Conservation (phyloP, 2,113 vertebrate species). For the Pluvialis apricaria region DNA sequence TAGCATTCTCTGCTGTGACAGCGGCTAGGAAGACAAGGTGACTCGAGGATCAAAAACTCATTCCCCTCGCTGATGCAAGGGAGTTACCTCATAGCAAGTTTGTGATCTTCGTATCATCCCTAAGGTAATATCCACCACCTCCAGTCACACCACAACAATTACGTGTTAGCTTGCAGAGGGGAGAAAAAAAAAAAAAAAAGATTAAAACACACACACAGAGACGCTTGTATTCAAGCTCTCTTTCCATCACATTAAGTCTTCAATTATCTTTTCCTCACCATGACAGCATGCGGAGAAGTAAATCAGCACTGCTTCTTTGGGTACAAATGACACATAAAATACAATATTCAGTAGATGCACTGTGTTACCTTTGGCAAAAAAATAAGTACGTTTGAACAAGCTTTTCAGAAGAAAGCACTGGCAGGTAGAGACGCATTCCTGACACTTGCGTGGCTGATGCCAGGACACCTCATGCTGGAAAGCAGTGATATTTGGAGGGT, state of each 20-base stretch:
- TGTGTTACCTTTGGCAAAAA: neutral
- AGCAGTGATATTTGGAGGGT: neutral
- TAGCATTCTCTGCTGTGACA: neutral
- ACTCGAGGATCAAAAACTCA: neutral
- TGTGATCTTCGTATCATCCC: neutral
- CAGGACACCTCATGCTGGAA: neutral
- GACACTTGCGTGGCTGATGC: accelerated
- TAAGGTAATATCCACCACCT: neutral
- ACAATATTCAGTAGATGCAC: neutral
- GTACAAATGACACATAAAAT: neutral
- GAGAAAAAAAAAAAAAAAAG: too few species aligned
- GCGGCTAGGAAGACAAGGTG: neutral
- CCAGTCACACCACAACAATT: neutral
- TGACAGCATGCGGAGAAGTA: neutral
- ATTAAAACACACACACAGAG: neutral
- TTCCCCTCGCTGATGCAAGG: neutral
- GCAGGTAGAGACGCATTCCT: neutral
- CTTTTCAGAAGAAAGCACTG: neutral
- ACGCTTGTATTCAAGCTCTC: neutral
- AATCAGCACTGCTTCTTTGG: neutral
- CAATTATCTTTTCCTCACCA: neutral
- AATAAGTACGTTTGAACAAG: neutral
- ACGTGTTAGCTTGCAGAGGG: neutral
- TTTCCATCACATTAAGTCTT: neutral
- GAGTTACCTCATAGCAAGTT: neutral